Base-by-base conservation (phyloP, 2,888 invertebrate species). In the Pristionchus japonicus region DNA sequence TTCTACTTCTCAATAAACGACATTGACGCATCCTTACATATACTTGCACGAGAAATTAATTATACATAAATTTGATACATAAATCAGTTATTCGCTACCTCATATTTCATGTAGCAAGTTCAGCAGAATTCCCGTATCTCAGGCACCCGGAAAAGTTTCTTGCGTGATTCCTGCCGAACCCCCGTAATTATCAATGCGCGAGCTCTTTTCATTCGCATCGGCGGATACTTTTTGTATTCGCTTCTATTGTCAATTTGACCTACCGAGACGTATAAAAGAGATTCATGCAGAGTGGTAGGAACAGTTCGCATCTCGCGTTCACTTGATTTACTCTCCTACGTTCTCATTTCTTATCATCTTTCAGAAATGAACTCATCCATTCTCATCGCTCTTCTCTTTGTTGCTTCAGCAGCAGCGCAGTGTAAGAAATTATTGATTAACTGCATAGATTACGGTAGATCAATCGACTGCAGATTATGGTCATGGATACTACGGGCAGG, bases 401-500 rank as follows among this genome's bases (percentile, higher is more conserved):
- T 70, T 31, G 86, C 86, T 4, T 67, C 57, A 23, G 57, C 86
- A 11, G 49, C 70, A 9, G 86, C 86, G 1, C 86, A 86, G 13
- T 70, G 70, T 85, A 20, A 37, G 83, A 13, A 2, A 43, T 84
- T 31, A 20, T 77, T 13, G n/a, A 27, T 40, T 74, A 64, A 27
- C 64, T 70, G 27, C 4, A n/a, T n/a, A 9, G 43, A 47, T 80
- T 80, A 27, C 49, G 80, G 43, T 80, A 52, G 3, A 3, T 80
- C 80, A 49, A 49, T 80, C 77, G 4, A 80, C 37, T 13, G 3
- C 31, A 85, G 85, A 85, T 11, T 85, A 85, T 64, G 85, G 85
- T 61, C 40, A 77, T 27, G 87, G 87, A 57, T 52, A 87, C 61
- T 80, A 87, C 80, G 87, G 87, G 15, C 40, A 77, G 20, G 87